A percentile compares a stretch with the other conserved stretches of the same genome.
phyloP scores from a whole-genome alignment of 2,797 vertebrate species.

The Natrix natrix region DNA sequence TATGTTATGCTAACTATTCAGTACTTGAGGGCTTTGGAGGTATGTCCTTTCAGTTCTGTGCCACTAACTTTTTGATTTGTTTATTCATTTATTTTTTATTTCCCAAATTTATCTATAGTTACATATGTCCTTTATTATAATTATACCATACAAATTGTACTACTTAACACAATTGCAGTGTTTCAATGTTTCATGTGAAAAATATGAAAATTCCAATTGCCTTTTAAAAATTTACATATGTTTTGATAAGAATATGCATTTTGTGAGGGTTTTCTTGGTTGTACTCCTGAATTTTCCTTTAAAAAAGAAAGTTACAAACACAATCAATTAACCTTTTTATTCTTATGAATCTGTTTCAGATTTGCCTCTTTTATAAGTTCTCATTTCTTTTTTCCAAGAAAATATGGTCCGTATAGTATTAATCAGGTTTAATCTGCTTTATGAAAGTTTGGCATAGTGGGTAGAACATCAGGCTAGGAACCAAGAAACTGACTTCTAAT shows the following conservation, averaged over 20 bases:
- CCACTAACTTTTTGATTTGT: neutral
- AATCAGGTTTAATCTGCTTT: neutral
- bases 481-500: neutral
- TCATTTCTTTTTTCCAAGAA: neutral
- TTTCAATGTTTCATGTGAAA: neutral
- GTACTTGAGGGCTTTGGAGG: neutral
- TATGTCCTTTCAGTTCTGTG: neutral
- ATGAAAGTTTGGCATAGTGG: neutral
- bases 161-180: neutral
- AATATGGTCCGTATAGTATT: neutral
- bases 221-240: neutral
- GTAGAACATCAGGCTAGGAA: neutral
- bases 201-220: neutral
- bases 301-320: neutral
- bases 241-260: neutral
- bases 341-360: neutral
- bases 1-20: neutral
- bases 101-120: neutral
- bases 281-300: neutral
- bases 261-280: neutral
- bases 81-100: neutral
- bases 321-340: neutral
- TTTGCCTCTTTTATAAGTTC: neutral
- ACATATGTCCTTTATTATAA: neutral
- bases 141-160: neutral